Evolutionary conservation across 2,797 vertebrate species (phyloP), one percentile per base, ranked within the genome.

Genomic region (Ispidina picta): DNA sequence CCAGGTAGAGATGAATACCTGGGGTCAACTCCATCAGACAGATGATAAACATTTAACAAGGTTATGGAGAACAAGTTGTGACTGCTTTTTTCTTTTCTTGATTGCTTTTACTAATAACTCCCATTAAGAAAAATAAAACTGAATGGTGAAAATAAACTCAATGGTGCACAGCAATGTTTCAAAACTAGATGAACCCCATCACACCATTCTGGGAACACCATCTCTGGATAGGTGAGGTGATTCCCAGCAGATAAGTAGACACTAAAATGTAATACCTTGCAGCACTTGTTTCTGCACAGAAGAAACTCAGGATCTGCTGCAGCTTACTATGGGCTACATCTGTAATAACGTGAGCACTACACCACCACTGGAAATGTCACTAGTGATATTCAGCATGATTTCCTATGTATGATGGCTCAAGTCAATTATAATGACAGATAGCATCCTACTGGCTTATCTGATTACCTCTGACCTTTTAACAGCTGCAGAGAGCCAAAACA

Each of bases 381-480:
- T 49, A 37, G 69, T 95, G 95, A 92, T 97, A 96, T 91, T 91
- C 90, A 88, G 71, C 86, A 82, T 91, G 91, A 90, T 90, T 96
- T 95, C 87, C 92, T 90, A 86, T 60, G 29, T 92, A 95, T 93
- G 93, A 94, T 87, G 94, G 89, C 66, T 94, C 71, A 72, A 96
- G 95, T 95, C 96, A 97, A 96, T 97, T 97, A 96, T 60, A 93
- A 84, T 97, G 95, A 97, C 95, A 97, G 85, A 96, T 95, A 94
- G 82, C 92, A 90, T 94, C 86, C 91, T 94, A 90, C 72, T 92
- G 94, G 94, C 79, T 96, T 59, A 97, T 97, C 93, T 92, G 93
- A 96, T 97, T 97, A 97, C 94, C 95, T 97, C 90, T 97, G 96
- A 97, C 94, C 95, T 97, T 97, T 96, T 89, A 96, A 96, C 95